Base-by-base conservation (phyloP, 1,140 invertebrate species). In the Pseudomyrmex dendroicus region DNA sequence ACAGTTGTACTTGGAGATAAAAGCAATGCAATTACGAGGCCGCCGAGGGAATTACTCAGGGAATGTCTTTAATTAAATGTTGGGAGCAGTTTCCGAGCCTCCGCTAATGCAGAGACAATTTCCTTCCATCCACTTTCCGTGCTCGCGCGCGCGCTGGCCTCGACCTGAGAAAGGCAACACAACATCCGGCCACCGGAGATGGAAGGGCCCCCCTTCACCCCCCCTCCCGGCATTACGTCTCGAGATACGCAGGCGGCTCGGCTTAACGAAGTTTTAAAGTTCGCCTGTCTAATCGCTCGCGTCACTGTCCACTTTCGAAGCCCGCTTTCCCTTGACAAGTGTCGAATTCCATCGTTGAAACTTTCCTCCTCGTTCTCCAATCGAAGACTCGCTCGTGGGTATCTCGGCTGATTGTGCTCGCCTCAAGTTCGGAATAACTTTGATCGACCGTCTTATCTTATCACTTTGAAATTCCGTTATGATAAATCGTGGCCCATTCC, bases 41-140 rank as follows among this genome's bases (percentile, higher is more conserved):
- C 89, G 88, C 89, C 83, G 78, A 76, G 87, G 87, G 91, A 93
- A 93, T 92, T 93, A 92, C 91, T 92, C 90, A 92, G 91, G 90
- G 92, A 93, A 92, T 92, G 92, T 91, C 92, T 94, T 94, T 93
- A 94, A 94, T 94, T 94, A 94, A 94, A 94, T 93, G 92, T 93
- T 93, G 92, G 92, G 90, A 93, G 91, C 91, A 94, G 93, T 92
- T 93, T 93, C 91, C 91, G 91, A 93, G 92, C 91, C 92, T 93
- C 91, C 91, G 92, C 93, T 93, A 93, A 93, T 94, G 93, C 91
- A 92, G 92, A 93, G 93, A 94, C 93, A 94, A 94, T 94, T 94
- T 94, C 92, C 92, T 93, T 92, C 92, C 88, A 93, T 94, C 91
- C 89, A 93, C 92, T 93, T 92, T 91, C 89, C 91, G 59, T 12